These are phyloP conservation scores for Ostrea edulis DNA, from an alignment of 1,140 invertebrate genomes.

Conservation along the genomic window DNA sequence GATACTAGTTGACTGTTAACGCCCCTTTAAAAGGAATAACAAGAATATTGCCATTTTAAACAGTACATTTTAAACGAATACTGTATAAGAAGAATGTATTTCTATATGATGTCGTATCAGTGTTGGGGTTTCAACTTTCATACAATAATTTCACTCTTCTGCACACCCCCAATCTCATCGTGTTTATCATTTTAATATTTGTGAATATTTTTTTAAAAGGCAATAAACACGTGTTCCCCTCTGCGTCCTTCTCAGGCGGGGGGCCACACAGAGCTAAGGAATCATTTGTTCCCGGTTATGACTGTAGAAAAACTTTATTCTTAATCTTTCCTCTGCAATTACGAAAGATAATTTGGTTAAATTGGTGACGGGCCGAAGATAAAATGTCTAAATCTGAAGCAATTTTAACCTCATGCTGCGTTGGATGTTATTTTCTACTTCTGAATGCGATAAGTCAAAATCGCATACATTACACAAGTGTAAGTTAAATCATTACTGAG, in stretches of 20 bases:
- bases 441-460: background rate
- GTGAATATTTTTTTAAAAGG: background rate
- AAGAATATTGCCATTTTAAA: no score
- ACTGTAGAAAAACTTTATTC: background rate
- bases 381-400: slow-evolving; percentile 14
- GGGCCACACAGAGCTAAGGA: background rate
- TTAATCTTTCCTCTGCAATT: background rate
- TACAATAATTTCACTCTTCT: no score
- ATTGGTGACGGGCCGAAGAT: background rate
- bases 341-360: background rate
- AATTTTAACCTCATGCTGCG: background rate
- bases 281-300: background rate
- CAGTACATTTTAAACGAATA: no score
- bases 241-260: background rate
- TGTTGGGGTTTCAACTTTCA: no score
- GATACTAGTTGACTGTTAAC: no score
- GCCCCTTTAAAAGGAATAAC: no score
- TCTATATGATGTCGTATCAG: no score
- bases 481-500: background rate
- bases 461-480: background rate
- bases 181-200: no score
- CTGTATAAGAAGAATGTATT: no score
- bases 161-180: no score
- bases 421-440: background rate
- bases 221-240: background rate